Conservation (phyloP, 2,888 invertebrate genomes). For the Steinernema carpocapsae region DNA sequence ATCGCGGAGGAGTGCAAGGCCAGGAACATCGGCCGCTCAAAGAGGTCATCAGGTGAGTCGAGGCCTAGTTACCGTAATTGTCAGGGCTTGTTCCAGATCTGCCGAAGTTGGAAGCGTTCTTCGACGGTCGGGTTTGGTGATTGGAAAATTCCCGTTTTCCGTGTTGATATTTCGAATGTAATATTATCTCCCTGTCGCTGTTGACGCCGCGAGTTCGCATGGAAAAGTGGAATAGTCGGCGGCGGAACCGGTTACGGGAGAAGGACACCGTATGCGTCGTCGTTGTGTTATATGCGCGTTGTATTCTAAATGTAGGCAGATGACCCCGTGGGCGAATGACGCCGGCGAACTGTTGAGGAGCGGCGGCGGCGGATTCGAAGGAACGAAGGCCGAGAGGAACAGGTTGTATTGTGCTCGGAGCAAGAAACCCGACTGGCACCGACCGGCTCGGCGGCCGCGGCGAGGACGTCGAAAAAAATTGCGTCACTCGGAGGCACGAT, state of each 20-base stretch:
- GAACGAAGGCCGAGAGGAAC: conserved; percentile 33
- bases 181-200: conserved; percentile 22
- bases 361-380: conserved; percentile 26
- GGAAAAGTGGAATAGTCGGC: conserved; percentile 32
- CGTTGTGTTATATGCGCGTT: conserved; percentile 15
- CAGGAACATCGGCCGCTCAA: background rate
- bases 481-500: background rate
- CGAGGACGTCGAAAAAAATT: background rate
- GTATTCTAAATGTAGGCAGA: conserved; percentile 35
- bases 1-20: conserved; percentile 16
- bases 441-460: conserved; percentile 29
- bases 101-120: background rate
- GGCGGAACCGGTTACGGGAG: conserved; percentile 30
- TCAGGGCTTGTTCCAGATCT: background rate
- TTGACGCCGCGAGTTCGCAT: conserved; percentile 24
- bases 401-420: conserved; percentile 35
- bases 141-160: background rate
- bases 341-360: conserved; percentile 26
- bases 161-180: conserved; percentile 31
- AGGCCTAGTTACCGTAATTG: background rate
- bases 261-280: conserved; percentile 33
- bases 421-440: conserved; percentile 33
- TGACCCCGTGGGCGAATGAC: conserved; percentile 27
- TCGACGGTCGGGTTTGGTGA: conserved; percentile 2
- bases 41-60: background rate